Base-by-base conservation (phyloP, 2,797 vertebrate species). In the Lerista edwardsae region DNA sequence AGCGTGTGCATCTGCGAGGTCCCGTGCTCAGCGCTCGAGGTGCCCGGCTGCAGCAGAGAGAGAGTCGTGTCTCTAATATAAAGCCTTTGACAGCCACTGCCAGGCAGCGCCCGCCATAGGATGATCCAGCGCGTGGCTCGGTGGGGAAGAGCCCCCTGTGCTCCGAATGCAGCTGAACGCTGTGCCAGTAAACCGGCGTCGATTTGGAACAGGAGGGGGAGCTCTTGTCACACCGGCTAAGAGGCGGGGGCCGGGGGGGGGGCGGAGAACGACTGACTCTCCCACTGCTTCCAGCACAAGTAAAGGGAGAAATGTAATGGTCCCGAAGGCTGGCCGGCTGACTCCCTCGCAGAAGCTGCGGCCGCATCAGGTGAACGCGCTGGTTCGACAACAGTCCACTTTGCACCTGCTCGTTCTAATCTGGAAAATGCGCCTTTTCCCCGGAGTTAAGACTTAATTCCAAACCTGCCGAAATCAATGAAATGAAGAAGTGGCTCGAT, bases 241-340 rank as follows among this genome's bases (percentile, higher is more conserved):
- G 80, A 67, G 80, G 77, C 29, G 74, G 41, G 25, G 23, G 82
- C n/a, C n/a, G n/a, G 36, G 51, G 12, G 27, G 84, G 82, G 4
- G 41, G 9, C 41, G 41, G n/a, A n/a, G n/a, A n/a, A 81, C 41
- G 9, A 47, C 47, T 11, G 47, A 72, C 41, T 80, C 89, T 88
- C 39, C 68, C 74, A 84, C 51, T 85, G 67, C 82, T 90, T 90
- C 62, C 36, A 79, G 64, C n/a, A 3, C n/a, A n/a, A n/a, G n/a
- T n/a, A 77, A 44, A 34, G 6, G 23, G 17, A 82, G 27, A 10
- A n/a, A 71, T n/a, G n/a, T n/a, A n/a, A 77, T 51, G 71, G 10
- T 64, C 55, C 65, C 55, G 41, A 86, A 76, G 57, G 25, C 25
- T n/a, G n/a, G n/a, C n/a, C n/a, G n/a, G n/a, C n/a, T n/a, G n/a